phyloP scores from a whole-genome alignment of 2,888 invertebrate species.

The Chesias legatella region DNA sequence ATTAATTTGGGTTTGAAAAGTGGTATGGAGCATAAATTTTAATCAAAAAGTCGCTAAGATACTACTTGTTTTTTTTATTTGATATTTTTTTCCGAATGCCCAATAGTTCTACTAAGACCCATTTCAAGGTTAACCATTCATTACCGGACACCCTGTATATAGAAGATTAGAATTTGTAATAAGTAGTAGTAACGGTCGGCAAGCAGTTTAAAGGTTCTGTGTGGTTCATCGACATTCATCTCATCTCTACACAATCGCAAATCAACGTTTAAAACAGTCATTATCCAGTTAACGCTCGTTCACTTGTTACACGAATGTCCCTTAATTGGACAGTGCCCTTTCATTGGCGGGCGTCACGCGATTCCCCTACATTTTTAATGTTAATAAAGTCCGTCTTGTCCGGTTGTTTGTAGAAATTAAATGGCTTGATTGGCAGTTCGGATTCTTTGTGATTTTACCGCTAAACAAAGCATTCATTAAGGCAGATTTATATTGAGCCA shows the following conservation, averaged over 20 bases:
- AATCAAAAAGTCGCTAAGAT: too few relatives aligned
- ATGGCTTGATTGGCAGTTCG: constrained; percentile 4
- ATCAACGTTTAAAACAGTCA: constrained; percentile 28
- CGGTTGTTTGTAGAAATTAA: constrained; percentile 10
- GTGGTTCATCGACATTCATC: constrained; percentile 4
- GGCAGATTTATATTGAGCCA: too few relatives aligned
- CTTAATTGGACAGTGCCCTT: constrained; percentile 28
- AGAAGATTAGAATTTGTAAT: too few relatives aligned
- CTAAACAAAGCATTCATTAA: constrained; percentile 1
- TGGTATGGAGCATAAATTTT: too few relatives aligned
- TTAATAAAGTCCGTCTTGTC: constrained; percentile 10
- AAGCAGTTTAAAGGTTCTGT: not conserved
- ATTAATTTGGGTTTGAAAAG: too few relatives aligned
- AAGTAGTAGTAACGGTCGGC: too few relatives aligned
- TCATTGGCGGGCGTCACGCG: constrained; percentile 29
- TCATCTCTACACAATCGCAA: constrained; percentile 14
- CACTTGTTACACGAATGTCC: constrained; percentile 27
- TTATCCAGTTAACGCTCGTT: constrained; percentile 31
- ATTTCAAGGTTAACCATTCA: too few relatives aligned
- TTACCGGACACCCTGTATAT: too few relatives aligned
- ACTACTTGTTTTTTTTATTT: too few relatives aligned
- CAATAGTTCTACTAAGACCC: too few relatives aligned
- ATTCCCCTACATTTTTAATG: constrained; percentile 15
- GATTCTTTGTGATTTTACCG: constrained; percentile 4
- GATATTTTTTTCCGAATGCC: too few relatives aligned